A percentile compares a stretch with the other conserved stretches of the same genome.
Evolutionary conservation across 2,888 invertebrate genomes (phyloP).

Genomic region (Tetrapedia diversipes): DNA sequence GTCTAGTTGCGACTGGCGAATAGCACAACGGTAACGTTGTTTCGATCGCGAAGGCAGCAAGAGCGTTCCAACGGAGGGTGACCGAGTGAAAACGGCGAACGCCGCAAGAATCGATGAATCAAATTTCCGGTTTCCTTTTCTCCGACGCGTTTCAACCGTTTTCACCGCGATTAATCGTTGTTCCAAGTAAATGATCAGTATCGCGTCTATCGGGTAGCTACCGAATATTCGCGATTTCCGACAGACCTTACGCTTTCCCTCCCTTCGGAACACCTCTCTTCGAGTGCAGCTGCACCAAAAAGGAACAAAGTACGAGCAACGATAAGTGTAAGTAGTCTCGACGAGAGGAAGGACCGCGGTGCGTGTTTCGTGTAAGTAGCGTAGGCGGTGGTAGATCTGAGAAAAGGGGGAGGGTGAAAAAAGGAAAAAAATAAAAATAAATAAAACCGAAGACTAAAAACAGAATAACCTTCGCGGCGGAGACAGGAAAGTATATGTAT

Average conservation of each 20-base stretch:
- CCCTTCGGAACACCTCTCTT: not conserved
- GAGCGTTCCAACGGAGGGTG: not conserved
- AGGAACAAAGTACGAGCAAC: constrained; percentile 32
- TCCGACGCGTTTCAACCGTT: no score
- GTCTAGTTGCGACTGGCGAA: not conserved
- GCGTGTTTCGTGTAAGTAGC: no score
- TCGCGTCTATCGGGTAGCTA: no score
- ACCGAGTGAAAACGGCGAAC: constrained; percentile 6
- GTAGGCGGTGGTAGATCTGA: no score
- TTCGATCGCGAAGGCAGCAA: constrained; percentile 10
- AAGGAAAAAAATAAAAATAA: not conserved
- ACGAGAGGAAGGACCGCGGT: not conserved
- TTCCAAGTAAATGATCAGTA: no score
- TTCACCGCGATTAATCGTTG: no score
- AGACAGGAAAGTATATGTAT: constrained; percentile 28
- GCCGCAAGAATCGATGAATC: constrained; percentile 5
- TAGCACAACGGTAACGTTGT: not conserved
- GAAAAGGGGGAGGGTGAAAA: not conserved
- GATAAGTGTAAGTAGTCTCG: not conserved
- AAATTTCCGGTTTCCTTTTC: constrained; percentile 12
- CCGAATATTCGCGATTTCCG: no score
- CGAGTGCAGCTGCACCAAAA: constrained; percentile 11
- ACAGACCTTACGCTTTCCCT: constrained; percentile 5
- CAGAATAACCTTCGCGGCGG: constrained; percentile 24
- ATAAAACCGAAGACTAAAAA: not conserved